Evolutionary conservation across 2,797 vertebrate genomes (phyloP), one percentile per base, ranked within the genome.

Genomic region (Phataginus tetradactyla): DNA sequence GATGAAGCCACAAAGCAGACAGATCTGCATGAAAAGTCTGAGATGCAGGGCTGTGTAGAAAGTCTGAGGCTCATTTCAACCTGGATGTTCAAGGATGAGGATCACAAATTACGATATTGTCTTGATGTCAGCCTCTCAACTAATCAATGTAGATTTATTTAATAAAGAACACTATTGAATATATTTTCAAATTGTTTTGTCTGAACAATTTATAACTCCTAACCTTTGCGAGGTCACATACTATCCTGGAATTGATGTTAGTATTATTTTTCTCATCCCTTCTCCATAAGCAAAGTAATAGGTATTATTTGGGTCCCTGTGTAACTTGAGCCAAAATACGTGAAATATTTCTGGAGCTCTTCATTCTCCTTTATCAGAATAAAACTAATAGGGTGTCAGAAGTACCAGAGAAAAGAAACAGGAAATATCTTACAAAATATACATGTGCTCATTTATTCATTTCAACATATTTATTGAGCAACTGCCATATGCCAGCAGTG

Each of bases 391-490:
- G 20, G 1, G 2, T 63, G 0, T 92, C 20, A 32, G 6, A 45
- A 49, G 39, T 7, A 34, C 8, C 2, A 79, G 6, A 61, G 20
- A 78, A 88, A 72, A 51, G 21, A 69, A 96, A 88, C 1, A 92
- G 32, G 6, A 86, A 8, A 59, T 90, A 15, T 25, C 29, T 85
- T 74, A 92, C 27, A 77, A 94, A 87, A 72, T 78, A 83, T 27
- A 51, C 25, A 75, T 42, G 2, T 3, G 71, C 72, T 89, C 18
- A 68, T 51, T 66, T 72, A 61, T 72, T 87, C 14, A 93, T 21
- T 69, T 96, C 12, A 91, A 42, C 7, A 17, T 42, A 74, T 83
- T 78, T 90, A 74, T 69, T 95, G 63, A 94, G 39, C 61, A 86
- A 83, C 25, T 92, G 25, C 91, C 27, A 18, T 87, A 59, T 45